Evolutionary conservation across 2,888 invertebrate genomes (phyloP), one percentile per base, ranked within the genome.

Genomic region (Carabus problematicus): DNA sequence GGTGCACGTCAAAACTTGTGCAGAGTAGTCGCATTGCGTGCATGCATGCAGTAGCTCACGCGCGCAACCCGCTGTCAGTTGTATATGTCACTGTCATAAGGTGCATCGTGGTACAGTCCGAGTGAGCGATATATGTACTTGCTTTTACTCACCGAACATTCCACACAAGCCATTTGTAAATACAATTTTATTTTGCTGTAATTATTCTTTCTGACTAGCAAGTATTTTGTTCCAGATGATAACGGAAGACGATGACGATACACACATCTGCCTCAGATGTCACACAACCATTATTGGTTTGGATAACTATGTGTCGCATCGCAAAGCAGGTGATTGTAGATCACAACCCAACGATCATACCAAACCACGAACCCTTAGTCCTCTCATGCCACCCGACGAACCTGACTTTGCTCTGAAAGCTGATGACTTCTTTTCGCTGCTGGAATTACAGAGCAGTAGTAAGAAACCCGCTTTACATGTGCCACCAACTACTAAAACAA

Each of bases 211-310:
- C 29, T 3, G 2, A 29, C 3, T 29, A 29, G 2, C 3, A 41
- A 29, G 12, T 16, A 12, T 1, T 43, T 62, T 56, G 3, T 71
- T 71, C 16, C 52, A 69, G 64, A 87, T 87, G 87, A 84, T 87
- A 12, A 83, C 85, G 70, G 89, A 89, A 71, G 91, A 90, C 68
- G 91, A 94, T 59, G 92, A 93, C 64, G 94, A 96, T 81, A 90
- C 87, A 3, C 96, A 97, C 78, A 87, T 93, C 72, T 97, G 96
- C 82, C 89, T 95, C 76, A 93, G 92, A 78, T 97, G 96, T 82
- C 91, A 92, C 75, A 79, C 85, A 14, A 94, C 95, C 2, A 90
- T 96, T 71, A 82, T 88, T 43, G 96, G 96, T 0, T 84, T 97
- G n/a, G 91, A 92, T 49, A 92, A 91, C 79, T 97, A 97, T 79